Base-by-base conservation (phyloP, 2,113 vertebrate genomes). In the Penelope pileata region DNA sequence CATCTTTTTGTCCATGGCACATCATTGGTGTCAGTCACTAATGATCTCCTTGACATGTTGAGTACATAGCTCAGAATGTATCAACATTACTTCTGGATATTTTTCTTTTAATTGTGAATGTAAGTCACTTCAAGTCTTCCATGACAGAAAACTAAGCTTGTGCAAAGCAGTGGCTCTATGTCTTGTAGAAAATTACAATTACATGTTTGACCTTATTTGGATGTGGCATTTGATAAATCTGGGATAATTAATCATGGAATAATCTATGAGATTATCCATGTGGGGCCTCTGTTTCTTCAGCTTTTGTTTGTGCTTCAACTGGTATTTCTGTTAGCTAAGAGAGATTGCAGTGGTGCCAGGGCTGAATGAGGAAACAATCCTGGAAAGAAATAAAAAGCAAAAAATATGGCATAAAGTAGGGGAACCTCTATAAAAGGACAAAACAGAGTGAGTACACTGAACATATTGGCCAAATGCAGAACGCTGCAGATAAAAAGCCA, bases 341-440 rank as follows among this genome's bases (percentile, higher is more conserved):
- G 78, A 75, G 47, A 40, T 51, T 67, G 38, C 38, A 48, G 30
- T 63, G 54, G 56, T 91, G 92, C 86, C 86, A 92, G 51, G 30
- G 69, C 48, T 88, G 64, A 86, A 86, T 75, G 64, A 74, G 38
- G 51, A 88, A 93, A 93, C 60, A 81, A 36, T 75, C 73, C 59
- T 94, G 86, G 51, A 90, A 66, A 68, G 64, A 94, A 90, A 92
- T n/a, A 34, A 86, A 92, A 90, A 91, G 51, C 1, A 1, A 60
- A 78, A 93, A 92, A 60, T 24, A 59, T 17, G 43, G 26, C 69
- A 78, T 78, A 51, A 86, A 88, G 60, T 60, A 82, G 34, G 42
- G 29, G 59, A 67, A 75, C 64, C 56, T 88, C 95, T 96, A 91
- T 94, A 95, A 96, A 95, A 94, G 94, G 95, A 60, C 56, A 92